These are phyloP conservation scores for Andrena chrysosceles DNA, from an alignment of 2,888 invertebrate species.

Conservation along the genomic window DNA sequence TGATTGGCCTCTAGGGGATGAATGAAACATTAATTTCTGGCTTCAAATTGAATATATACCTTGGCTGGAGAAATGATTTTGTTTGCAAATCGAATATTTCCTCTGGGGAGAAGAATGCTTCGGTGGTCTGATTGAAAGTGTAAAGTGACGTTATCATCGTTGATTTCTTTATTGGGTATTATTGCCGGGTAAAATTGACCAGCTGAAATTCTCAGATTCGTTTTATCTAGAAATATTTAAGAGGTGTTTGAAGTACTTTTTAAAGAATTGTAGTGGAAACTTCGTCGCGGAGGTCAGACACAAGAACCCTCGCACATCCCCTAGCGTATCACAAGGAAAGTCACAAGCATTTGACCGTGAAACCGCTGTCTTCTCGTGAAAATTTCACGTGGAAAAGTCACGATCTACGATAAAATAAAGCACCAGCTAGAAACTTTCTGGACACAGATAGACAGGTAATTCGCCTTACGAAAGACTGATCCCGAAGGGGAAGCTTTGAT, in stretches of 20 bases:
- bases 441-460: background rate
- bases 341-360: background rate
- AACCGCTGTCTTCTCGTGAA: background rate
- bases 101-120: too few relatives aligned
- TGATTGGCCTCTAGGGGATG: background rate
- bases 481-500: background rate
- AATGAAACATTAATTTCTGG: background rate
- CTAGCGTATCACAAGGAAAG: background rate
- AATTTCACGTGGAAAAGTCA: background rate
- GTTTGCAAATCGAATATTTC: too few relatives aligned
- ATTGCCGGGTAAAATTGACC: too few relatives aligned
- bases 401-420: background rate
- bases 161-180: too few relatives aligned
- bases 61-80: background rate
- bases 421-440: background rate
- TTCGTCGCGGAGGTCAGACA: too few relatives aligned
- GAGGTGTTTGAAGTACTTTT: too few relatives aligned
- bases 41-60: background rate
- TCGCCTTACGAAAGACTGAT: background rate
- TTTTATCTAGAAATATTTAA: too few relatives aligned
- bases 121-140: too few relatives aligned
- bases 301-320: background rate
- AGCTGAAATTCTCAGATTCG: too few relatives aligned
- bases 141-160: too few relatives aligned
- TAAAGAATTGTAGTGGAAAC: too few relatives aligned